These are phyloP conservation scores for Rugalucina vietnamica DNA, from an alignment of 2,888 invertebrate genomes.

Conservation along the genomic window DNA sequence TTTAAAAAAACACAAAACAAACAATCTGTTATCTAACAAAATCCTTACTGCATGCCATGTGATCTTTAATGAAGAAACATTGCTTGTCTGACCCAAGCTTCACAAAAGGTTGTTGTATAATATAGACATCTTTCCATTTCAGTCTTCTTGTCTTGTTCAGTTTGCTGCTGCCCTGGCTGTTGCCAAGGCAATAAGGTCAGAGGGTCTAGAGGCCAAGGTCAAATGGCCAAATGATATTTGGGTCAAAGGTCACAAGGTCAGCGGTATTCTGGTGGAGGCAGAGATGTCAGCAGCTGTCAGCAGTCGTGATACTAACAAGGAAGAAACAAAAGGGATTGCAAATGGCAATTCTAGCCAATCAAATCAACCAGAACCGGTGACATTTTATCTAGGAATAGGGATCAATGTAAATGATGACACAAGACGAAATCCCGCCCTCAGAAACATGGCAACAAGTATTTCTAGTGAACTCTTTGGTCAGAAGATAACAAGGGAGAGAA, in stretches of 20 bases:
- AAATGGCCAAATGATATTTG: slow-evolving; percentile 76
- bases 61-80: too few species aligned
- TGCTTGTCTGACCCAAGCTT: too few species aligned
- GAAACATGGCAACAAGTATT: slow-evolving; percentile 64
- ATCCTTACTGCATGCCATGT: too few species aligned
- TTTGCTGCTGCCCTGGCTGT: slow-evolving; percentile 65
- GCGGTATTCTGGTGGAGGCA: slow-evolving; percentile 65
- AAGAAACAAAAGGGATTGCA: background rate
- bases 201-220: slow-evolving; percentile 38
- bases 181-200: slow-evolving; percentile 40
- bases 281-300: slow-evolving; percentile 2
- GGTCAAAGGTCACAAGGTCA: slow-evolving; percentile 73
- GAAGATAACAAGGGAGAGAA: slow-evolving; percentile 48
- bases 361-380: background rate
- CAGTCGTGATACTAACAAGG: background rate
- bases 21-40: too few species aligned
- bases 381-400: slow-evolving; percentile 62
- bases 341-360: background rate
- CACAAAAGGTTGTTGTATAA: too few species aligned
- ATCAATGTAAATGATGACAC: slow-evolving; percentile 68
- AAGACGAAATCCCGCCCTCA: slow-evolving; percentile 51
- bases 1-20: too few species aligned
- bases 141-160: slow-evolving; percentile 50
- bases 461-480: slow-evolving; percentile 56
- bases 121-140: too few species aligned